Evolutionary conservation across 2,888 invertebrate genomes (phyloP), one percentile per base, ranked within the genome.

Genomic region (Rhopalosiphum nymphaeae): DNA sequence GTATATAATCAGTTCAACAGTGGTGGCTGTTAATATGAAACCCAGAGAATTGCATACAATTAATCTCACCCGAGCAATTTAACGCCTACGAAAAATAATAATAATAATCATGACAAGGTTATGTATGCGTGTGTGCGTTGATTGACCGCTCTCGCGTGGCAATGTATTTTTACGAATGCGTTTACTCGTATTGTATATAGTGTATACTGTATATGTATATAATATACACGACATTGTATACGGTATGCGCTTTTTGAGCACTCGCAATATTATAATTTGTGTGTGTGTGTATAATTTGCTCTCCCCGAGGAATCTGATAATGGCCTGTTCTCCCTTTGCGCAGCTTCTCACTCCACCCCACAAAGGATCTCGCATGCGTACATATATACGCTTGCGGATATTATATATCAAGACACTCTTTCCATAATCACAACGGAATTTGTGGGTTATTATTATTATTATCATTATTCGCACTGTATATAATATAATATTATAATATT

Each of bases 401-500:
- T 67, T 67, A 90, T 67, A 90, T 49, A 49, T 49, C n/a, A 87
- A 91, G 67, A 78, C 90, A 78, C 90, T 49, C 29, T 91, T 78
- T 91, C 53, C 78, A 84, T 89, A 93, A 93, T 93, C 93, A 93
- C 93, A 93, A 89, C 93, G 89, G 78, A 89, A 93, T 91, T 85
- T 57, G 91, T 57, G 56, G 91, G 91, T 57, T 84, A 56, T 91
- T 44, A 57, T 26, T 85, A 85, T 85, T 90, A 61, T 90, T 67
- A 61, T 90, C 49, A 91, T 91, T 87, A 87, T 87, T 87, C 13
- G 29, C 49, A 9, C 49, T n/a, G 78, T 78, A 78, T 78, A 78
- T 78, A 78, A 21, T 78, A 78, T 78, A 78, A 78, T 78, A 49
- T 87, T 49, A 57, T 56, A 78, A 78, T 56, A 42, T 88, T 42